phyloP scores from a whole-genome alignment of 92 coral and sea anemone species.

The Epizoanthus illoricatus region DNA sequence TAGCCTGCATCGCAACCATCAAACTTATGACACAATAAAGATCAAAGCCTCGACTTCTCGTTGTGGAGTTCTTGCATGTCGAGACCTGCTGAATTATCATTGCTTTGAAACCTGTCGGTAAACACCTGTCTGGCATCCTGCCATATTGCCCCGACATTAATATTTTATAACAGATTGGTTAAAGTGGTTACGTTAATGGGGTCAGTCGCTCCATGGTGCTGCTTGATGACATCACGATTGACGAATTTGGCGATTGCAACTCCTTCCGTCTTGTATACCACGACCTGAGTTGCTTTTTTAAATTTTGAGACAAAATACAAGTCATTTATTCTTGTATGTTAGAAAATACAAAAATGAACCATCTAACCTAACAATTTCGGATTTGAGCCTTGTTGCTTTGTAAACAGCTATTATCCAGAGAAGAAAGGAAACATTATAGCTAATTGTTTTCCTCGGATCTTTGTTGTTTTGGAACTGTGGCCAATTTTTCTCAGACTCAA shows the following conservation, averaged over 20 bases:
- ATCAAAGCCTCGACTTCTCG: neutral
- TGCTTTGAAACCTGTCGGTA: neutral
- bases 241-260: neutral
- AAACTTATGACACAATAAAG: slow-evolving; percentile 14
- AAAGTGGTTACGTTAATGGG: neutral
- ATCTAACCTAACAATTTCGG: too few relatives aligned
- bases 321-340: too few relatives aligned
- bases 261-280: too few relatives aligned
- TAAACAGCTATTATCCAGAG: too few relatives aligned
- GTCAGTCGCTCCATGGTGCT: neutral
- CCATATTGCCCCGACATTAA: slow-evolving; percentile 2
- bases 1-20: slow-evolving; percentile 36
- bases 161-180: neutral
- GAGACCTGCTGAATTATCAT: neutral
- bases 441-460: too few relatives aligned
- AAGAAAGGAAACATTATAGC: too few relatives aligned
- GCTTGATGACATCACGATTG: neutral
- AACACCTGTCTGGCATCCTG: slow-evolving; percentile 26
- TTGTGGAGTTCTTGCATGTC: neutral
- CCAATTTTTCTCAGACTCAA: too few relatives aligned
- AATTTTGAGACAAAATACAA: too few relatives aligned
- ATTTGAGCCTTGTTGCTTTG: too few relatives aligned
- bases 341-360: too few relatives aligned
- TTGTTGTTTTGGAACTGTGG: too few relatives aligned
- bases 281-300: too few relatives aligned